Conservation (phyloP, 2,888 invertebrate genomes). For the Melinaea marsaeus region DNA sequence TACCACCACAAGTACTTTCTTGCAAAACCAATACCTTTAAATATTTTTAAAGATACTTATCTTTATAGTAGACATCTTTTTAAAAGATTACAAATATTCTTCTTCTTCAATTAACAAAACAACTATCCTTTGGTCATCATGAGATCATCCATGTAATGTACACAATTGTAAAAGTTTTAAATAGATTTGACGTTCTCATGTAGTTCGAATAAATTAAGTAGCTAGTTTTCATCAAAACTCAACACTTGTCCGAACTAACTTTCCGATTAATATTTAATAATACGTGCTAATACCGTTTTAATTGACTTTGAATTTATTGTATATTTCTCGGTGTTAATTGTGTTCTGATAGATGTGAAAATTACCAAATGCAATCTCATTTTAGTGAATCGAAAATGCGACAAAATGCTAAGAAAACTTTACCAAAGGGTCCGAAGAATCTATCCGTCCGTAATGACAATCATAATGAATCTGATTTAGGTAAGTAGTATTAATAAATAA, state of each 20-base stretch:
- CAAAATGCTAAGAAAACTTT: conserved; percentile 34
- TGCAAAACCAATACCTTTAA: too few species aligned
- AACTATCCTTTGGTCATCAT: background rate
- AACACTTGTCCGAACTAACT: conserved; percentile 4
- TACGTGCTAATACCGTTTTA: background rate
- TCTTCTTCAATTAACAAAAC: background rate
- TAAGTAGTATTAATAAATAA: conserved; percentile 40
- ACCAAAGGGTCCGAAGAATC: conserved; percentile 36
- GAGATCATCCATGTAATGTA: conserved; percentile 1
- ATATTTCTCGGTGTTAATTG: background rate
- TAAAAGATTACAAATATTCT: background rate
- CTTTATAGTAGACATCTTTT: background rate
- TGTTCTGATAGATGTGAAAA: background rate
- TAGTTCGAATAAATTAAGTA: conserved; percentile 40
- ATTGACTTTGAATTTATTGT: too few species aligned
- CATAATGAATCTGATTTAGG: conserved; percentile 62
- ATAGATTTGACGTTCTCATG: conserved; percentile 53
- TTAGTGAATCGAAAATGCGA: conserved; percentile 52
- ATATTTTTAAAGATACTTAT: background rate
- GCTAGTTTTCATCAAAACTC: conserved; percentile 12
- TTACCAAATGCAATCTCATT: conserved; percentile 32
- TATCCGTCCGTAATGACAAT: conserved; percentile 64
- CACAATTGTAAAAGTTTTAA: conserved; percentile 39
- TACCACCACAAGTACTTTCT: too few species aligned
- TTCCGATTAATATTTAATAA: conserved; percentile 4